Percentiles rank a stretch among this genome's conserved stretches.
Evolutionary conservation across 2,797 vertebrate genomes (phyloP).

Genomic region (Caiman crocodilus): DNA sequence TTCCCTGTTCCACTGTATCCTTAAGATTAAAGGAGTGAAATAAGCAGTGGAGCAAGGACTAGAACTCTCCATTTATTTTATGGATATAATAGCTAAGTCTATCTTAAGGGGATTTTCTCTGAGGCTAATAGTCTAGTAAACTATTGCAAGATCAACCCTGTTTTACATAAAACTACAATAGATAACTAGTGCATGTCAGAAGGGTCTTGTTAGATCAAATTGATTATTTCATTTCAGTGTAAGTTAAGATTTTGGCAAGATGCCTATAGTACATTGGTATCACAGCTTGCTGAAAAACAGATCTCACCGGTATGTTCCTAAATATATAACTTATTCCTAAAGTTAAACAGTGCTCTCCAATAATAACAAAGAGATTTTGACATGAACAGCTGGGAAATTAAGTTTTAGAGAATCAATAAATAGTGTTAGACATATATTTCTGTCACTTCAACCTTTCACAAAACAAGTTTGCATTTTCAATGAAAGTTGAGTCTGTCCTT

Average conservation of each 20-base stretch:
- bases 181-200: background rate
- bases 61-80: too few relatives aligned
- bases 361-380: conserved; percentile 48
- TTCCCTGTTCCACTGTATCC: too few relatives aligned
- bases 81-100: too few relatives aligned
- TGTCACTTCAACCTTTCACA: conserved; percentile 55
- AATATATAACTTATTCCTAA: background rate
- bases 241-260: background rate
- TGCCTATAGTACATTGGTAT: background rate
- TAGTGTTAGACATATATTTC: conserved; percentile 27
- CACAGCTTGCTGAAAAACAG: background rate
- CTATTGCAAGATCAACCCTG: background rate
- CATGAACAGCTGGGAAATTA: conserved; percentile 47
- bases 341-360: conserved; percentile 44
- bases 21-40: too few relatives aligned
- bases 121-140: background rate
- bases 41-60: too few relatives aligned
- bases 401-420: conserved; percentile 41
- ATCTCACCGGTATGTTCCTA: background rate
- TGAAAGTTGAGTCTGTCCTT: conserved; percentile 40
- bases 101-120: background rate
- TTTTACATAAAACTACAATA: background rate
- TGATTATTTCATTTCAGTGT: background rate
- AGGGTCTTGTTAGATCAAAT: background rate
- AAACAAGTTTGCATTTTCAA: conserved; percentile 53